phyloP scores from a whole-genome alignment of 1,140 invertebrate genomes.

The Drosophila ficusphila region DNA sequence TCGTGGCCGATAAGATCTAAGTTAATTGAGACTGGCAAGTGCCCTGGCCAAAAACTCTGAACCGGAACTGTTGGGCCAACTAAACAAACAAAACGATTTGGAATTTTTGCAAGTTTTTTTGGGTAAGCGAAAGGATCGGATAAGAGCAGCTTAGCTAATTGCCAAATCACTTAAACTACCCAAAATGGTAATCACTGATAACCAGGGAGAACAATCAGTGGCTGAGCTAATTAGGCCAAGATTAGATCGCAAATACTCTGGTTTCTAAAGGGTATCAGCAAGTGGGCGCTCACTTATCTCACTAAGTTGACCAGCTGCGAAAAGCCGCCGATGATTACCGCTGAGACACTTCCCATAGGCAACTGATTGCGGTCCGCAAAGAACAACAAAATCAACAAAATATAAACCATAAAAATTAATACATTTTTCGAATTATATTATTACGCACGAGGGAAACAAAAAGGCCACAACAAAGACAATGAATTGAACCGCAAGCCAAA shows the following conservation, averaged over 20 bases:
- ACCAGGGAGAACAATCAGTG: neutral
- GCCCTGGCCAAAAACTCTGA: constrained; percentile 60
- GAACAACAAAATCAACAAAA: constrained; percentile 64
- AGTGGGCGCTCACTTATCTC: constrained; percentile 5
- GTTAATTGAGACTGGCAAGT: constrained; percentile 73
- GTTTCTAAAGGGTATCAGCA: constrained; percentile 43
- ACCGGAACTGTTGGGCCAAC: constrained; percentile 16
- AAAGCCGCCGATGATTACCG: constrained; percentile 52
- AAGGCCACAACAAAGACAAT: constrained; percentile 56
- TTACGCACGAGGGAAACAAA: constrained; percentile 60
- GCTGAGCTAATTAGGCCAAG: constrained; percentile 22
- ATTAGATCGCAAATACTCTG: neutral
- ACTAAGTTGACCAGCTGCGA: constrained; percentile 22
- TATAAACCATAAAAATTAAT: constrained; percentile 77
- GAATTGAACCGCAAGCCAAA: constrained; percentile 51
- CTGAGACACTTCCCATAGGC: constrained; percentile 37
- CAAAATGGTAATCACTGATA: constrained; percentile 35
- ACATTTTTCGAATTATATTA: constrained; percentile 73
- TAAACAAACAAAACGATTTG: neutral
- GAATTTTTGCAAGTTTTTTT: constrained; percentile 40
- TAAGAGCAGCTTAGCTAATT: constrained; percentile 44
- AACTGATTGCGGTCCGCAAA: constrained; percentile 40
- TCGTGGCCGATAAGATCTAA: constrained; percentile 60
- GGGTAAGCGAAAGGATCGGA: constrained; percentile 62
- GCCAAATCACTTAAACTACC: constrained; percentile 42